Evolutionary conservation across 2,797 vertebrate genomes (phyloP).

Genomic region (Megalops cyprinoides): DNA sequence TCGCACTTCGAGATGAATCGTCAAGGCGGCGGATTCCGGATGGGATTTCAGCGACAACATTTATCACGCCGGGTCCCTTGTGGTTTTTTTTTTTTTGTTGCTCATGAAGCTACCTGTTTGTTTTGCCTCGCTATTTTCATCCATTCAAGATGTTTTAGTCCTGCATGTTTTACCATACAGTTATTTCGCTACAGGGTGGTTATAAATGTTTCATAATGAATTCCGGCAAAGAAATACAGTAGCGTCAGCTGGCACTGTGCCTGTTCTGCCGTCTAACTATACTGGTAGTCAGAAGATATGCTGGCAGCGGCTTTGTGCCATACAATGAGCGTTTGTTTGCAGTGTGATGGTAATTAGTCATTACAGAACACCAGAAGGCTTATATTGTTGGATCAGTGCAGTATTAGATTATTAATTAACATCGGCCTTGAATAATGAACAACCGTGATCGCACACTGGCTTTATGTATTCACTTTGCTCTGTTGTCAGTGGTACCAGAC

Average conservation of each 20-base stretch:
- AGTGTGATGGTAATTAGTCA: neutral
- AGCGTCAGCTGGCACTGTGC: neutral
- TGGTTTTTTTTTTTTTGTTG: neutral
- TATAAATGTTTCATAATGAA: constrained; percentile 13
- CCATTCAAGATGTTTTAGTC: neutral
- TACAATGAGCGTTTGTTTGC: neutral
- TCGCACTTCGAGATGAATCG: neutral
- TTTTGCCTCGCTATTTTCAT: neutral
- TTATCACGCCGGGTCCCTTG: neutral
- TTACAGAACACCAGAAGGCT: neutral
- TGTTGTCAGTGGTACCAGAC: neutral
- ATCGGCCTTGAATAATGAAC: neutral
- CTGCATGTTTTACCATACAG: neutral
- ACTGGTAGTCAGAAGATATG: neutral
- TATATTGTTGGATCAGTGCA: neutral
- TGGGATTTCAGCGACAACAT: neutral
- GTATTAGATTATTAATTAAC: neutral
- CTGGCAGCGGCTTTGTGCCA: neutral
- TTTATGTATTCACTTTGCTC: neutral
- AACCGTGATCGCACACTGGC: neutral
- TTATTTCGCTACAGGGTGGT: constrained; percentile 21
- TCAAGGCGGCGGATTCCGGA: neutral
- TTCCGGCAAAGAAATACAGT: constrained; percentile 3
- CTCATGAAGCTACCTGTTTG: constrained; percentile 6
- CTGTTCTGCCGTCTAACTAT: neutral